A percentile compares a stretch with the other conserved stretches of the same genome.
These are phyloP conservation scores for Epirrita christyi DNA, from an alignment of 2,888 invertebrate species.

Conservation along the genomic window DNA sequence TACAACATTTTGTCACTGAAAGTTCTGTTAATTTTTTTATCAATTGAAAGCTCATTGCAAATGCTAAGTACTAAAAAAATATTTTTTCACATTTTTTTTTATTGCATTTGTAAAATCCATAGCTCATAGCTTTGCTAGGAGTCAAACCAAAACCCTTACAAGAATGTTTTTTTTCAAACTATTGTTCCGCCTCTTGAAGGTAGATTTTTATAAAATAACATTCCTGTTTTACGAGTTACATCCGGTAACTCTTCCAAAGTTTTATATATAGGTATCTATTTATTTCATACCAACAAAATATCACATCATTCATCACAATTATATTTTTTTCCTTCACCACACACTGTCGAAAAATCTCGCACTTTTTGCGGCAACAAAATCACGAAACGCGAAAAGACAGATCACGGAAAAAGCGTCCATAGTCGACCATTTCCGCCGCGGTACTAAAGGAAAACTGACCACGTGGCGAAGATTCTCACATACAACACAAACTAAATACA, in stretches of 20 bases:
- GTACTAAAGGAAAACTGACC: slow-evolving; percentile 36
- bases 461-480: slow-evolving; percentile 32
- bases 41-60: too few species aligned
- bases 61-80: too few species aligned
- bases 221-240: neutral
- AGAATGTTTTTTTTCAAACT: too few species aligned
- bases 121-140: too few species aligned
- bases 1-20: too few species aligned
- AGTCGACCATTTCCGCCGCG: slow-evolving; percentile 24
- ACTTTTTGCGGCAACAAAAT: slow-evolving; percentile 21
- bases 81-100: too few species aligned
- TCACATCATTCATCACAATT: slow-evolving; percentile 15
- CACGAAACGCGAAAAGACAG: slow-evolving; percentile 11
- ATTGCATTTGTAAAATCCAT: too few species aligned
- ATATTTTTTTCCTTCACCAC: slow-evolving; percentile 1
- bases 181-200: too few species aligned
- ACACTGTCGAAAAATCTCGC: slow-evolving; percentile 13
- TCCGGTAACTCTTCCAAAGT: neutral
- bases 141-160: too few species aligned
- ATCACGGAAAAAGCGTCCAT: slow-evolving; percentile 24
- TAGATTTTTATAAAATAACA: too few species aligned
- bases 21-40: too few species aligned
- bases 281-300: neutral
- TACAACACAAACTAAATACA: slow-evolving; percentile 14
- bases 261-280: neutral